Conservation (phyloP, 2,888 invertebrate genomes). For the Crioceris asparagi region DNA sequence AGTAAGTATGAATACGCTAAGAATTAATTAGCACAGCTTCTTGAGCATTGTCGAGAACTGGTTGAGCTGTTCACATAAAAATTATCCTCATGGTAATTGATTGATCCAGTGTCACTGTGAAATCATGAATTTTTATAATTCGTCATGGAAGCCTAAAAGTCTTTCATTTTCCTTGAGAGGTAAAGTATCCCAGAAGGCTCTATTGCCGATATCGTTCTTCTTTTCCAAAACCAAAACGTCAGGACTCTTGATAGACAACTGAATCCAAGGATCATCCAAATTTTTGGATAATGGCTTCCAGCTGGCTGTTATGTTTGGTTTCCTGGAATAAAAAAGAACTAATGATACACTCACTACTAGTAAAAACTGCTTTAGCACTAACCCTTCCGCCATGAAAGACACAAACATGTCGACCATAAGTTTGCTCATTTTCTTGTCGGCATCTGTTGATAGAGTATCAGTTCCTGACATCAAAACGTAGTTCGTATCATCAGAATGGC, state of each 20-base stretch:
- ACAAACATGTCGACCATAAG: constrained; percentile 44
- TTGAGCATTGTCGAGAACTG: too few species aligned
- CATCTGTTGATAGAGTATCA: constrained; percentile 30
- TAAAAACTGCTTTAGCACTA: constrained; percentile 10
- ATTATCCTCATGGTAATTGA: too few species aligned
- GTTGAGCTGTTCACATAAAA: too few species aligned
- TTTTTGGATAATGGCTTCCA: constrained; percentile 3
- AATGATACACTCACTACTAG: background rate
- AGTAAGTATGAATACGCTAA: too few species aligned
- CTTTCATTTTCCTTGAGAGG: constrained; percentile 1
- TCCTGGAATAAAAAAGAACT: constrained; percentile 9
- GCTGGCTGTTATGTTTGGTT: constrained; percentile 8
- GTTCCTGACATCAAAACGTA: constrained; percentile 36
- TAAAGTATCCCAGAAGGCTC: constrained; percentile 18
- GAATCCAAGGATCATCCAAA: constrained; percentile 8
- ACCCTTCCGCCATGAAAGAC: constrained; percentile 52
- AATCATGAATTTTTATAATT: too few species aligned
- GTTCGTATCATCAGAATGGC: constrained; percentile 52
- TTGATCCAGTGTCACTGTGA: too few species aligned
- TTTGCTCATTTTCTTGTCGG: constrained; percentile 41
- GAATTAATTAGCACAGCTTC: too few species aligned
- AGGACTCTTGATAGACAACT: constrained; percentile 15
- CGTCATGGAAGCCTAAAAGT: too few species aligned
- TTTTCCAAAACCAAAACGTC: constrained; percentile 16
- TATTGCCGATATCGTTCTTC: constrained; percentile 13